A percentile compares a stretch with the other conserved stretches of the same genome.
Conservation (phyloP, 2,113 vertebrate genomes). For the Mionectes macconnelli region DNA sequence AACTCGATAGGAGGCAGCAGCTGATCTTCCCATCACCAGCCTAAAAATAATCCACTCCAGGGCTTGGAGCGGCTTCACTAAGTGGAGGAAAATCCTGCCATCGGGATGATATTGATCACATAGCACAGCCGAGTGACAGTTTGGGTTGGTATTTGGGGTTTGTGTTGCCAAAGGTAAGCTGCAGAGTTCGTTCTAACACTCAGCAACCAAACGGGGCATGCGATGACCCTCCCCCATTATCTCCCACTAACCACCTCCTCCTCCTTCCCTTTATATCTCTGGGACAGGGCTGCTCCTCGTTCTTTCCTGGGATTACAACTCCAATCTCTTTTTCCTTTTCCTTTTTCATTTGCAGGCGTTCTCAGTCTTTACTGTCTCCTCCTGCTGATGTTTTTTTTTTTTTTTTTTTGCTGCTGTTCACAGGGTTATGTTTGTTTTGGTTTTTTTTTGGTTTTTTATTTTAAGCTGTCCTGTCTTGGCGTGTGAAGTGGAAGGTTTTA, state of each 20-base stretch:
- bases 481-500: slow-evolving; percentile 21
- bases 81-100: slow-evolving; percentile 53
- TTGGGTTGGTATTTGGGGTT: slow-evolving; percentile 36
- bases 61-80: slow-evolving; percentile 41
- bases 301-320: slow-evolving; percentile 35
- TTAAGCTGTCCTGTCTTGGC: slow-evolving; percentile 21
- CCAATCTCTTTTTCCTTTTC: slow-evolving; percentile 27
- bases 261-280: slow-evolving; percentile 43
- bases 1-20: slow-evolving; percentile 87
- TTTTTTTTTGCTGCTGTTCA: background rate
- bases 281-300: slow-evolving; percentile 41
- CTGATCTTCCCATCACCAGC: slow-evolving; percentile 80
- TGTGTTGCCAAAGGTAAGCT: slow-evolving; percentile 57
- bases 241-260: slow-evolving; percentile 50
- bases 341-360: background rate
- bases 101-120: slow-evolving; percentile 55
- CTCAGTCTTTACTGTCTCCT: slow-evolving; percentile 21
- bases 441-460: slow-evolving; percentile 20
- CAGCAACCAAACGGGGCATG: slow-evolving; percentile 13
- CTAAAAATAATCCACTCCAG: slow-evolving; percentile 91
- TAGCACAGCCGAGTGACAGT: slow-evolving; percentile 39
- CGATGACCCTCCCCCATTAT: slow-evolving; percentile 13
- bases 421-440: slow-evolving; percentile 2
- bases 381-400: slow-evolving; percentile 14
- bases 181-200: slow-evolving; percentile 24